phyloP scores from a whole-genome alignment of 2,888 invertebrate genomes.

The Amphipoea lucens region DNA sequence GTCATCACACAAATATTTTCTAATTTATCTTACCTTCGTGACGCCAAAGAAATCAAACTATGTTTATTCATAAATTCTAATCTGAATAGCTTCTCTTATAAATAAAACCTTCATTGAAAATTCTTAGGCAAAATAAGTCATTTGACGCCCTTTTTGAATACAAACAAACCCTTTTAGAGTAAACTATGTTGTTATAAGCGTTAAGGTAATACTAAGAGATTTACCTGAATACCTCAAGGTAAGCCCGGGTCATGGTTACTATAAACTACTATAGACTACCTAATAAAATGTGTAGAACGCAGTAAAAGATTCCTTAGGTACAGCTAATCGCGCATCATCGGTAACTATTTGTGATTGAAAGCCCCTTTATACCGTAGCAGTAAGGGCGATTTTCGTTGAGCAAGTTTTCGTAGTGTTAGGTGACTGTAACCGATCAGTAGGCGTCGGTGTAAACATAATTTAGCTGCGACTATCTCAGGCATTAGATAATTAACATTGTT shows the following conservation, averaged over 20 bases:
- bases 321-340: not conserved
- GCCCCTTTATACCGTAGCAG: not conserved
- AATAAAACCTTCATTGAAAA: slow-evolving; percentile 51
- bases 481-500: slow-evolving; percentile 33
- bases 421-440: not conserved
- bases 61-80: slow-evolving; percentile 59
- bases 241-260: slow-evolving; percentile 56
- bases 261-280: slow-evolving; percentile 31
- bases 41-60: slow-evolving; percentile 29
- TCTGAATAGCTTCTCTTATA: slow-evolving; percentile 51
- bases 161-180: slow-evolving; percentile 46
- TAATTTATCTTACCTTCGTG: slow-evolving; percentile 37
- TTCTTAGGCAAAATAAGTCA: slow-evolving; percentile 54
- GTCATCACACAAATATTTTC: slow-evolving; percentile 4
- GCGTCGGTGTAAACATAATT: slow-evolving; percentile 35
- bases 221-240: slow-evolving; percentile 52
- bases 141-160: slow-evolving; percentile 45
- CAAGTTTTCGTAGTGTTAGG: not conserved
- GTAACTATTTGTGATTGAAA: not conserved
- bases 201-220: slow-evolving; percentile 39
- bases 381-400: not conserved
- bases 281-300: slow-evolving; percentile 37
- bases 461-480: slow-evolving; percentile 14
- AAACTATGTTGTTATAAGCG: slow-evolving; percentile 35
- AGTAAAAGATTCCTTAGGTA: slow-evolving; percentile 36